A percentile compares a stretch with the other conserved stretches of the same genome.
These are phyloP conservation scores for Chaetodon auriga DNA, from an alignment of 2,113 vertebrate species.

Conservation along the genomic window DNA sequence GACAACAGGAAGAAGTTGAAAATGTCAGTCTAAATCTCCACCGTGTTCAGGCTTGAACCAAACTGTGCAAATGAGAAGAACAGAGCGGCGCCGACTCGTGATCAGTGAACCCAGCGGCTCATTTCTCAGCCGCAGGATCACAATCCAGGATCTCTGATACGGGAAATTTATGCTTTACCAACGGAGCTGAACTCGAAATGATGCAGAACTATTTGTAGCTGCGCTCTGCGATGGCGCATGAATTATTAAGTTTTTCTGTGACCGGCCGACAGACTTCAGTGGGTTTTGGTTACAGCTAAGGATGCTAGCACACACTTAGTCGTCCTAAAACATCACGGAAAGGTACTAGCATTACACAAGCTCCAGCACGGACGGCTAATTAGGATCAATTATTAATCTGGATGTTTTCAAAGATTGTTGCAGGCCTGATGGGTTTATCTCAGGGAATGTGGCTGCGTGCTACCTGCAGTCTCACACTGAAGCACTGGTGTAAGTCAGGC, in stretches of 20 bases:
- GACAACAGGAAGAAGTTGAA: not conserved
- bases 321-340: not conserved
- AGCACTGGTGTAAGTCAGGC: not conserved
- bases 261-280: not conserved
- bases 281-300: not conserved
- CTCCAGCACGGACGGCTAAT: not conserved
- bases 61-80: not conserved
- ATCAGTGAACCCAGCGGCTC: not conserved
- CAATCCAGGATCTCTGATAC: not conserved
- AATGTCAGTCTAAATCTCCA: not conserved
- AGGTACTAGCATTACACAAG: not conserved
- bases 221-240: not conserved
- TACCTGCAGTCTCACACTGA: not conserved
- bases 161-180: not conserved
- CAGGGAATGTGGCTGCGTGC: not conserved
- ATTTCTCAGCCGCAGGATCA: not conserved
- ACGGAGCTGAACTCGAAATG: constrained; percentile 7
- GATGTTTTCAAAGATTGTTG: not conserved
- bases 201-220: constrained; percentile 13
- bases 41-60: not conserved
- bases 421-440: constrained; percentile 15
- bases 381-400: not conserved
- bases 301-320: not conserved
- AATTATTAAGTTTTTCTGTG: constrained; percentile 11
- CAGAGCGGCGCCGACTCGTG: not conserved